phyloP scores from a whole-genome alignment of 2,888 invertebrate species.

The Thera obeliscata region DNA sequence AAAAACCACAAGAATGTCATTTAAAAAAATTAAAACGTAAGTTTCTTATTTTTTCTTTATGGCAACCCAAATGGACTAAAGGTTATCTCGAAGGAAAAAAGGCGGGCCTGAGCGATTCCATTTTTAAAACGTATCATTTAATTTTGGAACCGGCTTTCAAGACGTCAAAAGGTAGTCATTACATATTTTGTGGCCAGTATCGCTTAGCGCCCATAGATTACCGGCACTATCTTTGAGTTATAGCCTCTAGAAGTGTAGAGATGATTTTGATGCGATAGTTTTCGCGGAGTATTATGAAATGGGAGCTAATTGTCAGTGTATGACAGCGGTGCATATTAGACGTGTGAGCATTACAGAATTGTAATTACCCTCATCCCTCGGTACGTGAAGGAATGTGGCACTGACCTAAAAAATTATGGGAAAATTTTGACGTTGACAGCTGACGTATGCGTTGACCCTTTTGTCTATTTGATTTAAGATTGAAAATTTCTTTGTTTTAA shows the following conservation, averaged over 20 bases:
- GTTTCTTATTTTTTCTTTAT: constrained; percentile 79
- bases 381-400: constrained; percentile 72
- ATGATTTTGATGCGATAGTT: constrained; percentile 38
- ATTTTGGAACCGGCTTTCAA: constrained; percentile 83
- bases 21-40: constrained; percentile 82
- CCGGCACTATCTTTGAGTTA: constrained; percentile 64
- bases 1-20: constrained; percentile 84
- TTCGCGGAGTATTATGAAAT: constrained; percentile 27
- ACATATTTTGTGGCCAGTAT: constrained; percentile 78
- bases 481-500: constrained; percentile 44
- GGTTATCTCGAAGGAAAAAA: constrained; percentile 83
- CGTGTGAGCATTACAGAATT: constrained; percentile 74
- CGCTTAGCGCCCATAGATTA: constrained; percentile 74
- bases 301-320: constrained; percentile 49
- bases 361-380: constrained; percentile 74
- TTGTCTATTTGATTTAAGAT: constrained; percentile 45
- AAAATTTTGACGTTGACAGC: constrained; percentile 57
- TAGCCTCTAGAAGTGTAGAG: constrained; percentile 49
- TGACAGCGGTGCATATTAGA: constrained; percentile 51
- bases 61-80: constrained; percentile 81
- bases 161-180: constrained; percentile 84
- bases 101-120: constrained; percentile 83
- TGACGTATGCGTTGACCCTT: constrained; percentile 44
- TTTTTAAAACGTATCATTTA: constrained; percentile 85
- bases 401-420: constrained; percentile 77